Percentiles rank a stretch among this genome's conserved stretches.
phyloP scores from a whole-genome alignment of 2,797 vertebrate species.

The Hippoglossus hippoglossus region DNA sequence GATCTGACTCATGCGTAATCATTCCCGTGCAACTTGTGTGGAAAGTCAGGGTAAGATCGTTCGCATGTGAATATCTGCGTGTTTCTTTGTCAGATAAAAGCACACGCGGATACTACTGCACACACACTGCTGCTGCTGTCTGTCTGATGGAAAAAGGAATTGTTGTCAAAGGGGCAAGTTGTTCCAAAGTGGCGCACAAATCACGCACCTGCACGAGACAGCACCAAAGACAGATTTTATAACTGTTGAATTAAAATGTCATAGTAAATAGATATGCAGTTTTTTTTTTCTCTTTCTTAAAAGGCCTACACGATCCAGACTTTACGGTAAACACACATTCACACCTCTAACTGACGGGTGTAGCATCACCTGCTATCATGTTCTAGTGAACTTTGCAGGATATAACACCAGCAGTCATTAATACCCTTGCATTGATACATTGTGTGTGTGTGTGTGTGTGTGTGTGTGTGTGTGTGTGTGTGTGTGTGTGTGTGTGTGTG shows the following conservation, averaged over 20 bases:
- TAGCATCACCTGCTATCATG: constrained; percentile 53
- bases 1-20: neutral
- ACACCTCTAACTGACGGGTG: constrained; percentile 5
- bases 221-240: too few relatives aligned
- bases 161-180: neutral
- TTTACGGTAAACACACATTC: constrained; percentile 31
- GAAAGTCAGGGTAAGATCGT: neutral
- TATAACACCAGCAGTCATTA: constrained; percentile 54
- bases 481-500: constrained; percentile 4
- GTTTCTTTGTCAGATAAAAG: neutral
- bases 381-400: constrained; percentile 42
- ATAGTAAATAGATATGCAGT: too few relatives aligned
- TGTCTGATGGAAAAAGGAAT: neutral
- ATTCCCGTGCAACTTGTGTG: neutral
- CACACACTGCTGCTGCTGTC: neutral
- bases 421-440: constrained; percentile 31
- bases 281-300: neutral
- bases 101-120: neutral
- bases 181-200: neutral
- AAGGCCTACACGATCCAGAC: constrained; percentile 16
- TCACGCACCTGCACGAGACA: neutral
- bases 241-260: too few relatives aligned
- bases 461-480: constrained; percentile 9
- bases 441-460: constrained; percentile 7
- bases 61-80: neutral